Conservation (phyloP, 2,797 vertebrate genomes). For the Epinephelus awoara region DNA sequence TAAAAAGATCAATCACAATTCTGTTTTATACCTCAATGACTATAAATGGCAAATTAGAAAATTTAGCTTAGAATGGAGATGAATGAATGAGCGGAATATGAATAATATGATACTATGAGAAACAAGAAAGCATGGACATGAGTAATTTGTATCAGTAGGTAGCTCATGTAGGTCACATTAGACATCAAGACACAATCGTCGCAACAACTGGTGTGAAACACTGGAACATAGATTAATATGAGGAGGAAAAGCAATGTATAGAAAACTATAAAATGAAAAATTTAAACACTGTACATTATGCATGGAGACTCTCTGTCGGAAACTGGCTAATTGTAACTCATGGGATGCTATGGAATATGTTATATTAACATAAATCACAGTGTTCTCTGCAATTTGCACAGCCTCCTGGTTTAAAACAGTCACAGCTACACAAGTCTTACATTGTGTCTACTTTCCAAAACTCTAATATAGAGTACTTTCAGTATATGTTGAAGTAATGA, state of each 20-base stretch:
- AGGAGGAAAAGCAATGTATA: not conserved
- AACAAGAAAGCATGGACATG: not conserved
- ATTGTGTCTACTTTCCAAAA: not conserved
- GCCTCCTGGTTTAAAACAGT: not conserved
- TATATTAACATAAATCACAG: conserved; percentile 9
- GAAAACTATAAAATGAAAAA: not conserved
- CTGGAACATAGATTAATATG: not conserved
- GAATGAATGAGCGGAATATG: not conserved
- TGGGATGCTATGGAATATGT: conserved; percentile 1
- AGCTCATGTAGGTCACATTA: conserved; percentile 5
- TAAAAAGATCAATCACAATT: not conserved
- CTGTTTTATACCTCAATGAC: not conserved
- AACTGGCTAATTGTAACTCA: conserved; percentile 6
- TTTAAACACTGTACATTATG: conserved; percentile 3
- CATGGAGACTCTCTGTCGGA: not conserved
- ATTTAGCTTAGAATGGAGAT: not conserved
- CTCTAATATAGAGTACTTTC: conserved; percentile 6
- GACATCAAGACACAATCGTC: not conserved
- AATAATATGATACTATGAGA: not conserved
- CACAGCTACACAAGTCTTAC: not conserved
- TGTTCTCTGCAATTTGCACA: not conserved
- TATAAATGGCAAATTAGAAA: not conserved
- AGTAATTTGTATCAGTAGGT: not conserved
- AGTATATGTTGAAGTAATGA: conserved; percentile 37
- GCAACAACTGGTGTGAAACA: not conserved